These are phyloP conservation scores for Eumeta japonica DNA, from an alignment of 1,140 invertebrate genomes.

Conservation along the genomic window DNA sequence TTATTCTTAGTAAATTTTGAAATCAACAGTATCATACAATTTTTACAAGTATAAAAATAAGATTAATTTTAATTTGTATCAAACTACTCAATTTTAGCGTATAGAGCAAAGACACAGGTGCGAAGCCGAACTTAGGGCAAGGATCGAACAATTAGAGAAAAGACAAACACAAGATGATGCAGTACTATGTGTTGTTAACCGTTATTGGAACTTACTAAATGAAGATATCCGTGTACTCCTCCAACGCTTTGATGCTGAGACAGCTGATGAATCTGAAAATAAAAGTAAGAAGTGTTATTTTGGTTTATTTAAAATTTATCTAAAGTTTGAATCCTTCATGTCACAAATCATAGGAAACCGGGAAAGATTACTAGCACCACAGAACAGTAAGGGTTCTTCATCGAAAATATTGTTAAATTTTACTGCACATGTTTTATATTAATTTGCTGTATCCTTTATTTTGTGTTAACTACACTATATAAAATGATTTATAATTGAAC, in stretches of 20 bases:
- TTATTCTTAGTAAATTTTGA: too few species aligned
- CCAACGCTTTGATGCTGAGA: conserved; percentile 96
- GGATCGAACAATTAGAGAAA: conserved; percentile 96
- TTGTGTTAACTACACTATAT: neutral
- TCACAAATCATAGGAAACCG: neutral
- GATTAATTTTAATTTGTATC: too few species aligned
- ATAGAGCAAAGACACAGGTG: conserved; percentile 87
- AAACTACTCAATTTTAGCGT: conserved; percentile 64
- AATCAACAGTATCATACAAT: too few species aligned
- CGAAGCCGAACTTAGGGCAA: conserved; percentile 84
- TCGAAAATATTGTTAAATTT: too few species aligned
- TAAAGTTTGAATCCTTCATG: neutral
- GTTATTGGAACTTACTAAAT: conserved; percentile 97
- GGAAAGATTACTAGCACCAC: too few species aligned
- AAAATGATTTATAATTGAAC: neutral
- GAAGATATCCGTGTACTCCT: conserved; percentile 93
- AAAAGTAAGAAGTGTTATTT: conserved; percentile 65
- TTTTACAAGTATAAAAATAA: too few species aligned
- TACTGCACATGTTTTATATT: neutral
- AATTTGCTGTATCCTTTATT: neutral
- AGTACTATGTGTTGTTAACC: conserved; percentile 94
- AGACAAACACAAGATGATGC: conserved; percentile 97
- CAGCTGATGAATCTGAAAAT: conserved; percentile 93
- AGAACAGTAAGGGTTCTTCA: too few species aligned
- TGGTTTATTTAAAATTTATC: neutral